Conservation (phyloP, 2,797 vertebrate species). For the Corythornis leucogaster region DNA sequence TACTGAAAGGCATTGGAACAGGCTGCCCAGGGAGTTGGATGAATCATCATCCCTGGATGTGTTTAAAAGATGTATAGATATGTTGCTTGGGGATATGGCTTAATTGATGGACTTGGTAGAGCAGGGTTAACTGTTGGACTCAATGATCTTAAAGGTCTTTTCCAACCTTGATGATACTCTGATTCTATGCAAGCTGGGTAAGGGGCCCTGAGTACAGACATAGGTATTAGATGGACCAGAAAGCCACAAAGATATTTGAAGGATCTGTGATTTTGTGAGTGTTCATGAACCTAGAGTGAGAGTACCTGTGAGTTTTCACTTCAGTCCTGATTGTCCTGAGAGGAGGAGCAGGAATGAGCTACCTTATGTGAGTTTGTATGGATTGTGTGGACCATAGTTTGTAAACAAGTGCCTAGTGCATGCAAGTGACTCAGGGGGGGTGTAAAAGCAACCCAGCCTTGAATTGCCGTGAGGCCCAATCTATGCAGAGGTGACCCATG, state of each 20-base stretch:
- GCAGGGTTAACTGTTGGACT: too few relatives aligned
- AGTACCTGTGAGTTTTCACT: not conserved
- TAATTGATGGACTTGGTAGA: too few relatives aligned
- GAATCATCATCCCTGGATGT: too few relatives aligned
- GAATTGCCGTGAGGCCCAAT: not conserved
- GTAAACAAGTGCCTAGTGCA: not conserved
- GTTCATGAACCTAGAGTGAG: not conserved
- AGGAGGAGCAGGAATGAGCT: not conserved
- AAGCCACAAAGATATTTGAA: not conserved
- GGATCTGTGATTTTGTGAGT: not conserved
- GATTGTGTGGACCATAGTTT: not conserved
- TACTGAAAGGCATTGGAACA: too few relatives aligned
- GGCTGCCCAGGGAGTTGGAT: too few relatives aligned
- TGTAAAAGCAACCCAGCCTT: not conserved
- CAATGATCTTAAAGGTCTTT: too few relatives aligned
- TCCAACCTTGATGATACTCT: too few relatives aligned
- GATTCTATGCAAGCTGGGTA: not conserved
- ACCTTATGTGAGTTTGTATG: not conserved
- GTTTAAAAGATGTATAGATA: too few relatives aligned
- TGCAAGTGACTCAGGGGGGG: not conserved
- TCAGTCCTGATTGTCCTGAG: not conserved
- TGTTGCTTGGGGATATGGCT: too few relatives aligned
- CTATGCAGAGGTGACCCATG: not conserved
- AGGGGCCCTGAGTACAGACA: not conserved
- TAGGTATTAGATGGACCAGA: not conserved